Conservation (phyloP, 2,888 invertebrate species). For the Cactoblastis cactorum region DNA sequence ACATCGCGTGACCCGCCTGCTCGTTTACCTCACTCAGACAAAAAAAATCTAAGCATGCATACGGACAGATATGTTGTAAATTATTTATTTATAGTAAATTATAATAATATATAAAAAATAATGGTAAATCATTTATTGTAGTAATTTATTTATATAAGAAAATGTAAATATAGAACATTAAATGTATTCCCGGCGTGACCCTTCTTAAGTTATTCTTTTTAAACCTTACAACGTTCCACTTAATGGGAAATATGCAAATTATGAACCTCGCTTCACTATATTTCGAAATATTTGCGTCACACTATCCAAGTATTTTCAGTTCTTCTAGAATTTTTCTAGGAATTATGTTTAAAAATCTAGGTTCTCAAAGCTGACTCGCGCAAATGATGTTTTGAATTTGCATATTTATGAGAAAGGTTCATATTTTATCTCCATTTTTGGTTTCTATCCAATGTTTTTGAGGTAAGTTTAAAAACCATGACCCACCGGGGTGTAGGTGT, state of each 20-base stretch:
- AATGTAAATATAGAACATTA: no score
- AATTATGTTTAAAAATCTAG: conserved; percentile 4
- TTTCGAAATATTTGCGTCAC: conserved; percentile 4
- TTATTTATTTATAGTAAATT: no score
- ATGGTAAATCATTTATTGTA: no score
- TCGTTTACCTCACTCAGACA: no score
- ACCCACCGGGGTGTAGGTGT: no score
- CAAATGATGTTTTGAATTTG: not conserved
- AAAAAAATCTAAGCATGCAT: no score
- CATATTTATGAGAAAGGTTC: not conserved
- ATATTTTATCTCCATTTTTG: not conserved
- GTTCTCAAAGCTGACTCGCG: not conserved
- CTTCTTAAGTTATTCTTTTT: conserved; percentile 12
- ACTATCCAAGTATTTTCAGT: not conserved
- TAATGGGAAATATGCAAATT: conserved; percentile 14
- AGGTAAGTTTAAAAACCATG: no score
- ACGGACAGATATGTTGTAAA: no score
- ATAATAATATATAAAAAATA: no score
- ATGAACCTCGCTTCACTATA: not conserved
- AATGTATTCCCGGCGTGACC: not conserved
- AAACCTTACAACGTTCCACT: conserved; percentile 9
- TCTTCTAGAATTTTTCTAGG: not conserved
- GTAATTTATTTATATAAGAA: no score
- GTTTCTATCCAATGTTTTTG: not conserved
- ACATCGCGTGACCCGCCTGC: no score